phyloP scores from a whole-genome alignment of 2,797 vertebrate species.

The Spinus pinus region DNA sequence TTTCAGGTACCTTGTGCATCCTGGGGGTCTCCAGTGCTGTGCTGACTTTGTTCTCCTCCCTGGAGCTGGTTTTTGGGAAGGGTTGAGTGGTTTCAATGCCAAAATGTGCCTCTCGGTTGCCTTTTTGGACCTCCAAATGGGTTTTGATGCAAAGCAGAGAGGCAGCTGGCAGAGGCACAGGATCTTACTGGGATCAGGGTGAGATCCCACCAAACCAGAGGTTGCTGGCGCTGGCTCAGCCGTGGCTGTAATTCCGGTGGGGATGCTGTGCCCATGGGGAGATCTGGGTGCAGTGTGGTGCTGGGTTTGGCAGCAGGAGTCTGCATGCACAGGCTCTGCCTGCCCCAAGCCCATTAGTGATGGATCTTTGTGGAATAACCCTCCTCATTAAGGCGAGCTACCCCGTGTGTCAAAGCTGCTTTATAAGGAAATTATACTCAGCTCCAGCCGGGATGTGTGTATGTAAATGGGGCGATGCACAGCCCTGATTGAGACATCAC shows the following conservation, averaged over 20 bases:
- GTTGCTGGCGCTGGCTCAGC: neutral
- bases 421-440: neutral
- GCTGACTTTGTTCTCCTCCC: neutral
- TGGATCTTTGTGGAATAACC: neutral
- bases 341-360: neutral
- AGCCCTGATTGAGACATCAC: slow-evolving; percentile 20
- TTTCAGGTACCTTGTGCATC: rapidly evolving
- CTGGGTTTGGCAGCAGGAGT: neutral
- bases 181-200: rapidly evolving
- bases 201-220: neutral
- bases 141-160: neutral
- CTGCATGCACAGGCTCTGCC: rapidly evolving
- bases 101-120: rapidly evolving
- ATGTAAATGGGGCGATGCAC: neutral
- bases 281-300: rapidly evolving
- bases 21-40: neutral
- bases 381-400: neutral
- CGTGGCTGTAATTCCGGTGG: rapidly evolving
- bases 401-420: neutral
- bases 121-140: neutral
- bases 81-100: neutral
- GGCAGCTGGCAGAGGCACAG: neutral
- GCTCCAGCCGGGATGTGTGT: neutral
- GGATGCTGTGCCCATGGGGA: rapidly evolving
- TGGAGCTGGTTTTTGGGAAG: neutral